These are phyloP conservation scores for Drosophila lacertosa DNA, from an alignment of 1,140 invertebrate genomes.

Conservation along the genomic window DNA sequence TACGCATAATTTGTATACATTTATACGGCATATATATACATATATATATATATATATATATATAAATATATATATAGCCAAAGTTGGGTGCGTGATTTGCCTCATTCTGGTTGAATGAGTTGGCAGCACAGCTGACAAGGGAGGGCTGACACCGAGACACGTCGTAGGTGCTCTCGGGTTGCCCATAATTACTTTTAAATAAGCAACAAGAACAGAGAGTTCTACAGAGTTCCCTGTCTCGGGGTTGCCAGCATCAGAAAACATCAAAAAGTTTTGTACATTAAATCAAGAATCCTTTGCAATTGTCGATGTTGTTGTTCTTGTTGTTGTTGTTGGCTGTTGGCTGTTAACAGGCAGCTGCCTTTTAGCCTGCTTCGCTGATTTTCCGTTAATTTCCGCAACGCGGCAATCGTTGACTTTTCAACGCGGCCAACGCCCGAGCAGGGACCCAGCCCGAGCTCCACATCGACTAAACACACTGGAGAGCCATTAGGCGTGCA, in stretches of 20 bases:
- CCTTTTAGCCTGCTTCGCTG: constrained; percentile 37
- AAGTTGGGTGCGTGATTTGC: constrained; percentile 70
- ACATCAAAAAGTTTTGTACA: constrained; percentile 81
- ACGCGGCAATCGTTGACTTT: constrained; percentile 81
- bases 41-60: background rate
- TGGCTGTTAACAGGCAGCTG: constrained; percentile 59
- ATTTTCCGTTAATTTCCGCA: constrained; percentile 82
- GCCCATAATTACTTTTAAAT: constrained; percentile 80
- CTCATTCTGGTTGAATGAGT: constrained; percentile 77
- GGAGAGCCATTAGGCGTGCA: constrained; percentile 75
- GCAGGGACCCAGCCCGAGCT: background rate
- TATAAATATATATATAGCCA: background rate
- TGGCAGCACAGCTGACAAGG: constrained; percentile 42
- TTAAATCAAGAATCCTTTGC: constrained; percentile 80
- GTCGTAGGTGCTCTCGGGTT: constrained; percentile 37
- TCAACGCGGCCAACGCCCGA: constrained; percentile 53
- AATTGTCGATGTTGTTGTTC: constrained; percentile 41
- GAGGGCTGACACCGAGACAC: constrained; percentile 37
- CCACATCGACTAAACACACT: constrained; percentile 49
- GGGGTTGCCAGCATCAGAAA: constrained; percentile 48
- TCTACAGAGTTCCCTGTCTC: constrained; percentile 10
- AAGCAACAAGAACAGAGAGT: constrained; percentile 36
- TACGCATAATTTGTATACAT: constrained; percentile 82
- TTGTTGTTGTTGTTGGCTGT: constrained; percentile 32
- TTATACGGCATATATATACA: constrained; percentile 53